Evolutionary conservation across 2,113 vertebrate species (phyloP), one percentile per base, ranked within the genome.

Genomic region (Megaceryle maxima): DNA sequence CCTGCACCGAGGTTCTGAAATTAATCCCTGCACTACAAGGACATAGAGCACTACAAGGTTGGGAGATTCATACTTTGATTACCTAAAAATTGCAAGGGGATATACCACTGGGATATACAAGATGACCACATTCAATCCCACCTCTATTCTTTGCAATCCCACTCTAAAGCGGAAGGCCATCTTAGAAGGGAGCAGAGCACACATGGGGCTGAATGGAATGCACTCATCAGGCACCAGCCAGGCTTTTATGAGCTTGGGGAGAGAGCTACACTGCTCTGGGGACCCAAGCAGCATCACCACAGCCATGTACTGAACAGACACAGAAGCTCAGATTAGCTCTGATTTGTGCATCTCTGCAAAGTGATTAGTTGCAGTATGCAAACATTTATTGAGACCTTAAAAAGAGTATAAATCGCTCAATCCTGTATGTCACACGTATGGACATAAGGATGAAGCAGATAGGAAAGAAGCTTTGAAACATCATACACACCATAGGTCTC

Each of bases 211-310:
- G 76, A 41, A 31, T 3, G 17, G 31, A n/a, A 83, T 53, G 46
- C 16, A 21, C 59, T 22, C 31, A 19, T 15, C 41, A 26, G 46
- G 76, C 16, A 11, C 14, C 3, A 6, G 44, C 57, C n/a, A 37
- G 0, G 0, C 11, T 29, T 26, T 77, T 35, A 41, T 0, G 1
- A 53, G 43, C 29, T 1, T 46, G 44, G 50, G 81, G n/a, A 51
- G 24, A 59, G 24, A 81, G 81, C 69, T 86, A 7, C 1, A 0
- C 35, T 44, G 37, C 48, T 46, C 16, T 18, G 31, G 9, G 16
- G 10, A 43, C 39, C 53, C 59, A 72, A 37, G 39, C 6, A 22
- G 13, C 26, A 31, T 19, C 29, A n/a, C 37, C 31, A 14, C 8
- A 48, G 50, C 43, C 3, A 0, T 8, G 55, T 33, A 55, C 25